These are phyloP conservation scores for Magallana gigas DNA, from an alignment of 1,140 invertebrate species.

Conservation along the genomic window DNA sequence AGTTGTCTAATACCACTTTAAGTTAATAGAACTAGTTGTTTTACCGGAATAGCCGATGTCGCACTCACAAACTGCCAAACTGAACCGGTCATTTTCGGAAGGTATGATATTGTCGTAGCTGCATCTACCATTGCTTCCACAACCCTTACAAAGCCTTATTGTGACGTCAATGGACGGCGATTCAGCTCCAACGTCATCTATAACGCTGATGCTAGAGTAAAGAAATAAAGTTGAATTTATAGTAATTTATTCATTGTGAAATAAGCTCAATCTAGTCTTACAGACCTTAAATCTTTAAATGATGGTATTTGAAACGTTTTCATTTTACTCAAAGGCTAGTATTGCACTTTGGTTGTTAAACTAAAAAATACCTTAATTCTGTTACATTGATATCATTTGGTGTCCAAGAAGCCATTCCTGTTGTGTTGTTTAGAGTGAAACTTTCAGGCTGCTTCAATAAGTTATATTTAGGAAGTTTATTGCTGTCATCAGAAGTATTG, in stretches of 20 bases:
- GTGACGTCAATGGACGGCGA: background rate
- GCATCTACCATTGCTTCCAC: background rate
- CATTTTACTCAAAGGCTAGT: too few species aligned
- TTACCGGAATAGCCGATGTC: background rate
- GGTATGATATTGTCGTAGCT: background rate
- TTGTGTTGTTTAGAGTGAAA: background rate
- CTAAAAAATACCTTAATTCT: background rate
- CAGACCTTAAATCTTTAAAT: too few species aligned
- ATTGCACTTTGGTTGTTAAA: too few species aligned
- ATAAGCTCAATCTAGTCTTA: too few species aligned
- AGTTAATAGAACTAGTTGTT: background rate
- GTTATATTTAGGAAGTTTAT: background rate
- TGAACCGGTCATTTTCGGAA: background rate
- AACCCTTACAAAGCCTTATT: background rate
- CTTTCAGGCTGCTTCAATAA: background rate
- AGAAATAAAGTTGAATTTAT: background rate
- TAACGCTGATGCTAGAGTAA: background rate
- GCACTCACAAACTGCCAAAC: background rate
- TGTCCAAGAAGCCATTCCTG: background rate
- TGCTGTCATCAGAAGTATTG: slow-evolving; percentile 2
- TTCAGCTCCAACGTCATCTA: background rate
- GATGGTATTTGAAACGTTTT: too few species aligned
- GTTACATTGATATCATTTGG: background rate
- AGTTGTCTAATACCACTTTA: background rate
- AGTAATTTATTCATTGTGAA: too few species aligned